A percentile compares a stretch with the other conserved stretches of the same genome.
Conservation (phyloP, 2,888 invertebrate species). For the Lepidocyrtinus sp. region DNA sequence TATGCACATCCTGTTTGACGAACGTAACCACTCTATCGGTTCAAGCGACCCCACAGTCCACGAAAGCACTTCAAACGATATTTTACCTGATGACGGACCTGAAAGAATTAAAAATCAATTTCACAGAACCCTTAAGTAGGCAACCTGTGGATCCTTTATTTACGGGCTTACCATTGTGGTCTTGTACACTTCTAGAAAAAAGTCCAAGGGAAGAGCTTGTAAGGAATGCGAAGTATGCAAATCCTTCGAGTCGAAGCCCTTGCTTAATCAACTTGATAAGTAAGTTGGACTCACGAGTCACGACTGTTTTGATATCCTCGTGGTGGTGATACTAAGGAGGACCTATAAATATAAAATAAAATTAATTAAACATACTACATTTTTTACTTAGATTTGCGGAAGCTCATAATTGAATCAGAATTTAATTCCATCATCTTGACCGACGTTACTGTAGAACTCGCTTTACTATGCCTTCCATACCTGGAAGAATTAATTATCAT, state of each 20-base stretch:
- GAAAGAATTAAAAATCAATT: conserved; percentile 17
- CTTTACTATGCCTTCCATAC: neutral
- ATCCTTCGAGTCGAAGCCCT: neutral
- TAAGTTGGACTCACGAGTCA: too few species aligned
- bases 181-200: neutral
- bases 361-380: neutral
- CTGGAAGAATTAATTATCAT: conserved; percentile 3
- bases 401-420: conserved; percentile 11
- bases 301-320: neutral
- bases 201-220: neutral
- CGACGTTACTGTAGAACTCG: conserved; percentile 18
- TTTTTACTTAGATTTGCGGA: conserved; percentile 13
- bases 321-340: neutral
- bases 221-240: neutral
- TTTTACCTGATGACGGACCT: neutral
- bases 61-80: conserved; percentile 3
- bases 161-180: conserved; percentile 20
- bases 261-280: conserved; percentile 25
- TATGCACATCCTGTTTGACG: neutral
- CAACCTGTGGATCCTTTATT: conserved; percentile 22
- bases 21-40: conserved; percentile 1
- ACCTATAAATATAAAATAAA: neutral
- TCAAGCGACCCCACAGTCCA: neutral
- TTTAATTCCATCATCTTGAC: neutral
- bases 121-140: neutral